phyloP scores from a whole-genome alignment of 2,888 invertebrate species.

The Andrena minutula region DNA sequence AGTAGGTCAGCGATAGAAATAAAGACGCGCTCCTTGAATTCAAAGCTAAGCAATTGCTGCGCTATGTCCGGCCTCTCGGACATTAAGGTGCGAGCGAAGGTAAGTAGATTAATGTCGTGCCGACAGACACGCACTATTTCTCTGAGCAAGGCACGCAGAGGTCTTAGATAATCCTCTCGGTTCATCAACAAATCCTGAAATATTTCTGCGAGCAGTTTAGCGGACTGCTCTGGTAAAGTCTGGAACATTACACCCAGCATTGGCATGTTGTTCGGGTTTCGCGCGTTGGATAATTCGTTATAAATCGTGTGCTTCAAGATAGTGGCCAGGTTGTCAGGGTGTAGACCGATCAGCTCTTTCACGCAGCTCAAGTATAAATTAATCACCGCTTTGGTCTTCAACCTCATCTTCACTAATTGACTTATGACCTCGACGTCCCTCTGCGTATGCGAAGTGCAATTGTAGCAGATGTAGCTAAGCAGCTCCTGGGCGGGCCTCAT shows the following conservation, averaged over 20 bases:
- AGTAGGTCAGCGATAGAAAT: conserved; percentile 93
- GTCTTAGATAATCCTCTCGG: conserved; percentile 95
- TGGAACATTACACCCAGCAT: conserved; percentile 96
- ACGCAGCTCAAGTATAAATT: conserved; percentile 95
- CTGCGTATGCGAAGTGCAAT: conserved; percentile 91
- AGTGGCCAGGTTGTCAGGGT: conserved; percentile 93
- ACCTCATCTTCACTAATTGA: conserved; percentile 94
- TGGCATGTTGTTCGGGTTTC: conserved; percentile 98
- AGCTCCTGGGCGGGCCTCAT: conserved; percentile 97
- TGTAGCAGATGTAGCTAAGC: conserved; percentile 95
- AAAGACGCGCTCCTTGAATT: conserved; percentile 94
- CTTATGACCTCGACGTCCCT: conserved; percentile 92
- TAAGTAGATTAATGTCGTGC: conserved; percentile 92
- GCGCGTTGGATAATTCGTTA: conserved; percentile 96
- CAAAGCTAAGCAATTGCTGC: conserved; percentile 87
- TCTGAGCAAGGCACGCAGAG: conserved; percentile 93
- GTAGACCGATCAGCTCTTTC: conserved; percentile 95
- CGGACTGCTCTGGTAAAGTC: conserved; percentile 92
- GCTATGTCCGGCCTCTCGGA: conserved; percentile 88
- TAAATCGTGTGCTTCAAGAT: conserved; percentile 96
- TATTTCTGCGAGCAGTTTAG: conserved; percentile 93
- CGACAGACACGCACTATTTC: conserved; percentile 95
- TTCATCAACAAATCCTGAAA: conserved; percentile 94
- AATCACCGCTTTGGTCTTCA: conserved; percentile 97
- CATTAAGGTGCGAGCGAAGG: conserved; percentile 92